Base-by-base conservation (phyloP, 2,888 invertebrate genomes). In the Drosophila fulvimacula region DNA sequence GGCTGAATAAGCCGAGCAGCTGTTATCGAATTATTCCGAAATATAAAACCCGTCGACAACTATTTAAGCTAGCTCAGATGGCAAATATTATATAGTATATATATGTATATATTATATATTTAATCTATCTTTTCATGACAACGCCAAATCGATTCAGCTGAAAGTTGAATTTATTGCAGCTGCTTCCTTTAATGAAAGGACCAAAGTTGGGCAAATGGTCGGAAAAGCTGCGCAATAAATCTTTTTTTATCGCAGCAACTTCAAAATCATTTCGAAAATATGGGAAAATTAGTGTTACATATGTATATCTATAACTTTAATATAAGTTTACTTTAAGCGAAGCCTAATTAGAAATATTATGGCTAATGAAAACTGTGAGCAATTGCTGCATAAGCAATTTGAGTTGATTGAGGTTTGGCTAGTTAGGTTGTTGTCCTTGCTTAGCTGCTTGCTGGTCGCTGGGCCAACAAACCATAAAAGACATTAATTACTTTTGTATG, bases 401-500 rank as follows among this genome's bases (percentile, higher is more conserved):
- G 17, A 48, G 5, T 13, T 30, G 48, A 48, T 48, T 27, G 30
- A 5, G 30, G 3, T 4, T 19, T 6, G 30, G 15, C 17, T 34
- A 9, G 49, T 17, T 15, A 9, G n/a, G 15, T 1, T 3, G 15
- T 15, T 44, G 21, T 13, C n/a, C 11, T 1, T 3, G 27, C 6
- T 42, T 19, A 36, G 2, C 2, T 6, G 2, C 30, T 30, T 30
- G 27, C 7, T 0, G 57, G 42, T n/a, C 30, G 9, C 30, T 48
- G 39, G 34, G 32, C 44, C 42, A 67, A 65, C 67, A 61, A 60
- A 44, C 63, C 69, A 63, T 61, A 59, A 70, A 75, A 57, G 48
- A 76, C 72, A 76, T 76, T 76, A 72, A 77, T 77, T 77, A 72
- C 65, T 62, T 65, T 68, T 44, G 48, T 55, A 57, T 65, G 65